These are phyloP conservation scores for Aradus depressus DNA, from an alignment of 2,888 invertebrate species.

Conservation along the genomic window DNA sequence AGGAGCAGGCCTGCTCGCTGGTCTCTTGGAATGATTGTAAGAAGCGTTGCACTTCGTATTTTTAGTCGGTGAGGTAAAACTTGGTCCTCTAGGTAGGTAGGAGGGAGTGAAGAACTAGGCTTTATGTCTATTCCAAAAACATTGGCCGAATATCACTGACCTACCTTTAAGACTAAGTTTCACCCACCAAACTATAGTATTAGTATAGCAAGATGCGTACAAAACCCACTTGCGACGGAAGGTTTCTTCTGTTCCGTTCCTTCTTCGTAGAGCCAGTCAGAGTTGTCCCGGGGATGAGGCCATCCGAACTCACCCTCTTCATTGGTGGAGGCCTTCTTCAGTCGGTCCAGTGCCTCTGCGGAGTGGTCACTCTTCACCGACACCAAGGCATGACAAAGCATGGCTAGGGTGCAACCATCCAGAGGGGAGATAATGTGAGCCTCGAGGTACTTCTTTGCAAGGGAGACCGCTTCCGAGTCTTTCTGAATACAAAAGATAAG, in stretches of 20 bases:
- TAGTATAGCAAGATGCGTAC: no score
- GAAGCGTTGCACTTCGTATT: no score
- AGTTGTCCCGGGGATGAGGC: slow-evolving; percentile 48
- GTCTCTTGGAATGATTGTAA: no score
- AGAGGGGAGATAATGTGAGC: slow-evolving; percentile 45
- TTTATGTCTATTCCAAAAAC: no score
- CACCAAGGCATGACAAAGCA: slow-evolving; percentile 48
- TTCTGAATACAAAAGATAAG: no score
- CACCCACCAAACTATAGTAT: no score
- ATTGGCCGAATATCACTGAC: no score
- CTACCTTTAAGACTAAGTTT: no score
- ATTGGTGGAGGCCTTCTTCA: slow-evolving; percentile 50
- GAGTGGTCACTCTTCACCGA: slow-evolving; percentile 45
- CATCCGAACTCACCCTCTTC: slow-evolving; percentile 58
- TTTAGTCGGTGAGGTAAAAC: no score
- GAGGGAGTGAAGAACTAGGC: not conserved
- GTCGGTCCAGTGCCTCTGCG: slow-evolving; percentile 46
- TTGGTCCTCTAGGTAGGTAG: no score
- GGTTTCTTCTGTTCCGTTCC: slow-evolving; percentile 29
- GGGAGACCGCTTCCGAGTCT: slow-evolving; percentile 44
- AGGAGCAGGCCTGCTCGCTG: no score
- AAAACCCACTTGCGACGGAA: slow-evolving; percentile 24
- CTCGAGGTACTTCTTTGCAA: slow-evolving; percentile 47
- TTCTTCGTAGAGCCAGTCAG: slow-evolving; percentile 47
- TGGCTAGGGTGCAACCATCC: slow-evolving; percentile 48